Base-by-base conservation (phyloP, 2,797 vertebrate species). In the Tragelaphus oryx region DNA sequence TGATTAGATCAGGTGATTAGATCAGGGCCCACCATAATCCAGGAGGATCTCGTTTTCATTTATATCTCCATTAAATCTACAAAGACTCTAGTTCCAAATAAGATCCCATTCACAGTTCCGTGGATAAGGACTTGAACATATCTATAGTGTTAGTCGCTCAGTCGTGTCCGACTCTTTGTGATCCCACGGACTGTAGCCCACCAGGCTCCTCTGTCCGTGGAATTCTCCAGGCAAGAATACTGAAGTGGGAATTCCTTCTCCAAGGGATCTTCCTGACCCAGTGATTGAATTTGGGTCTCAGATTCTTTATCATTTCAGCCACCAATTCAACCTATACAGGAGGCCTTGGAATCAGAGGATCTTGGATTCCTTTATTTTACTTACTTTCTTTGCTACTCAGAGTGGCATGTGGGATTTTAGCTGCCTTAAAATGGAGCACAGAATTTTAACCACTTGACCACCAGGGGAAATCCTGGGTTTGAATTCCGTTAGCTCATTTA, bases 71-170 rank as follows among this genome's bases (percentile, higher is more conserved):
- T 81, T 75, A 71, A 80, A 65, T 81, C 41, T 68, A 37, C 57
- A 89, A 94, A 88, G 37, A 76, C n/a, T 44, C 5, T 85, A 30
- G 94, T 91, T 94, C 30, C 60, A 82, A 86, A 82, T 41, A 87
- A 93, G 48, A 30, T 33, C 60, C 75, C 68, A 83, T 59, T 41
- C 52, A 78, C 18, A 82, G 65, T 37, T 30, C 22, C 50, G 44
- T 30, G 18, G 18, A 3, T 94, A 89, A 86, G 28, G 48, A 65
- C 4, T 44, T 82, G 75, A 41, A 46, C 10, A 37, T 82, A 79
- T 24, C 52, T 92, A 22, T 33, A 68, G 9, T 68, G 62, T 68
- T 68, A 37, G n/a, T 37, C 62, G 62, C n/a, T 22, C n/a, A 68
- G 62, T 68, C 0, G 3, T 62, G 3, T n/a, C 1, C 0, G 4